Base-by-base conservation (phyloP, 2,797 vertebrate species). In the Chloroceryle amazona region DNA sequence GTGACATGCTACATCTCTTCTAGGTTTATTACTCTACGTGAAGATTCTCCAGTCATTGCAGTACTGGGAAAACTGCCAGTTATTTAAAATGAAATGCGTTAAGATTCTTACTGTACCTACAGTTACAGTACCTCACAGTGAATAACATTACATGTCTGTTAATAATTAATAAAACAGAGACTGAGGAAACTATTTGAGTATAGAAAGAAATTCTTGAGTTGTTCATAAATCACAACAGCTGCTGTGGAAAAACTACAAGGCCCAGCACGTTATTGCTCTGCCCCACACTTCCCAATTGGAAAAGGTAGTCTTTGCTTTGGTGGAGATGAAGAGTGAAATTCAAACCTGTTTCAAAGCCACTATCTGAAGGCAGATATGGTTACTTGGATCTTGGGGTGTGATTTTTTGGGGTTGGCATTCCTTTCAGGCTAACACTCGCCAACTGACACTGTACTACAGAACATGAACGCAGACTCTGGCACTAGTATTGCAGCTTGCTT, bases 101-200 rank as follows among this genome's bases (percentile, higher is more conserved):
- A 61, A 39, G 26, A 57, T 72, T 75, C 33, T 66, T 62, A 41
- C 10, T 44, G 12, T n/a, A 75, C 54, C 26, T 57, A 51, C 52
- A 68, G 67, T 58, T 66, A 81, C 3, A 49, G 15, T 22, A 25
- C 20, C 62, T 93, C 41, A 65, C 23, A 72, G 35, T 79, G 23
- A 72, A 57, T 58, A 78, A 66, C 23, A 51, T 74, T 46, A 90
- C 8, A 20, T 75, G 8, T 28, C 3, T 31, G 5, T 47, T 75
- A 84, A 76, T 68, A 89, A 51, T 83, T 90, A 47, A 68, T 70
- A 42, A 85, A 93, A 75, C 0, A 6, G 35, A 85, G 29, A 72
- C 6, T 1, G 2, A 33, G 8, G 11, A 54, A 79, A 42, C 81
- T 29, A 84, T 74, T 35, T 81, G 41, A 86, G 31, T 55, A 51